Conservation (phyloP, 1,140 invertebrate genomes). For the Hylyphantes graminicola region DNA sequence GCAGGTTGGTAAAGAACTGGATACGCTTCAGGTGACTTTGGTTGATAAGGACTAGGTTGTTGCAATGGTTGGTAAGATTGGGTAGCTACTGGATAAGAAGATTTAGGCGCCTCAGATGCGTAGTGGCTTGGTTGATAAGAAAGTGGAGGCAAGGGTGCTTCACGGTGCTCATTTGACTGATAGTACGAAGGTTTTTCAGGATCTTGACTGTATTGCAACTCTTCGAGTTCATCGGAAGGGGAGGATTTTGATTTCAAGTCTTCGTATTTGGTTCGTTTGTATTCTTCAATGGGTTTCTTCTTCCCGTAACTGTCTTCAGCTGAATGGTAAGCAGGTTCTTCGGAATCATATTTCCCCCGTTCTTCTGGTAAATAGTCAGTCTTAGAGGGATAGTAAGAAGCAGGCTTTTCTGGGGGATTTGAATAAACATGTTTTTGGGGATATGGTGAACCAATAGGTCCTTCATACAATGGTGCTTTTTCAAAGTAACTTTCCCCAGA, state of each 20-base stretch:
- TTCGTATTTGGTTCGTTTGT: background rate
- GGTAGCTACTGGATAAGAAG: no score
- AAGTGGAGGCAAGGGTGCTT: background rate
- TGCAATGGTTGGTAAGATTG: no score
- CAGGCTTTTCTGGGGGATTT: background rate
- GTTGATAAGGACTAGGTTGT: background rate
- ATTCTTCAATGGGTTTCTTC: background rate
- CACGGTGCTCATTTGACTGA: background rate
- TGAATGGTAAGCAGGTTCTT: background rate
- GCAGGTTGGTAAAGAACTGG: background rate
- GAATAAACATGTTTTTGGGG: conserved; percentile 3
- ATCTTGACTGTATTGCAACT: conserved; percentile 1
- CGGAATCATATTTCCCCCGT: background rate
- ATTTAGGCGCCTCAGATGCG: no score
- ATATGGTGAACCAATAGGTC: conserved; percentile 1
- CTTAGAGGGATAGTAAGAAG: background rate
- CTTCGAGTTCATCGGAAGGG: background rate
- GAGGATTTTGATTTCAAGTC: background rate
- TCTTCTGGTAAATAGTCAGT: background rate
- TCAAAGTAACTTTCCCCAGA: no score
- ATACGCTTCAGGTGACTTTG: background rate
- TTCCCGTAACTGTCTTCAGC: conserved; percentile 5
- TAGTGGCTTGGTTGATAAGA: background rate
- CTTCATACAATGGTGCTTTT: no score
- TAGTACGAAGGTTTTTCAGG: background rate